Base-by-base conservation (phyloP, 53 echinoderm and acorn worm species). In the Apostichopus leukothele region DNA sequence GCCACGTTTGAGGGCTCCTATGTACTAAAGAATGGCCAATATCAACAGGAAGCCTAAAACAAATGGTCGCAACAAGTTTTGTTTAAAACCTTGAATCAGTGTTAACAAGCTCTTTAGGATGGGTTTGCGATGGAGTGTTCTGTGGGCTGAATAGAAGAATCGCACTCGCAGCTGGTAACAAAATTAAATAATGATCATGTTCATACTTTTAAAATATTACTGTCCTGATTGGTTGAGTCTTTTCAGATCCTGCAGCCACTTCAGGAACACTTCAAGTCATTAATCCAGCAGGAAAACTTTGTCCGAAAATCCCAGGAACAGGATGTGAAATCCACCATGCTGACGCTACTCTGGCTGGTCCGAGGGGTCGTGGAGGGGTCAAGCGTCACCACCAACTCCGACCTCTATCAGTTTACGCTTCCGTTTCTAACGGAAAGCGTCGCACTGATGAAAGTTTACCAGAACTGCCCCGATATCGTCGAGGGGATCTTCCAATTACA, bases 371-470 rank as follows among this genome's bases (percentile, higher is more conserved):
- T 96, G 88, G 87, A 93, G 86, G 99, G 96, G 75, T 93, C 99
- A 50, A 90, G 96, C 54, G 92, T 94, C 80, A 90, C 78, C 85
- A 88, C 92, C 0, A 92, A 91, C 74, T 67, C 90, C 25, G 91
- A 90, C 68, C 90, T 99, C 57, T 93, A 90, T 89, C 85, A 74
- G 75, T 98, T 93, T 83, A 89, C 90, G 73, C 86, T 94, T 68
- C 99, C 99, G n/a, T 92, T 99, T 75, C 86, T 96, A 51, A 89
- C 88, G 51, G 96, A 96, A 81, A 87, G 95, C 18, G 93, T 99
- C 13, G 88, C 96, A 14, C 83, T 99, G n/a, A 75, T 96, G 59
- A 90, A 90, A 54, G 93, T 92, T 54, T 99, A 99, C 75, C 94
- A 93, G 55, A 96, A 96, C 85, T 93, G 93, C 55, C 60, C 94